A percentile compares a stretch with the other conserved stretches of the same genome.
These are phyloP conservation scores for Castor canadensis DNA, from an alignment of 2,113 vertebrate genomes.

Conservation along the genomic window DNA sequence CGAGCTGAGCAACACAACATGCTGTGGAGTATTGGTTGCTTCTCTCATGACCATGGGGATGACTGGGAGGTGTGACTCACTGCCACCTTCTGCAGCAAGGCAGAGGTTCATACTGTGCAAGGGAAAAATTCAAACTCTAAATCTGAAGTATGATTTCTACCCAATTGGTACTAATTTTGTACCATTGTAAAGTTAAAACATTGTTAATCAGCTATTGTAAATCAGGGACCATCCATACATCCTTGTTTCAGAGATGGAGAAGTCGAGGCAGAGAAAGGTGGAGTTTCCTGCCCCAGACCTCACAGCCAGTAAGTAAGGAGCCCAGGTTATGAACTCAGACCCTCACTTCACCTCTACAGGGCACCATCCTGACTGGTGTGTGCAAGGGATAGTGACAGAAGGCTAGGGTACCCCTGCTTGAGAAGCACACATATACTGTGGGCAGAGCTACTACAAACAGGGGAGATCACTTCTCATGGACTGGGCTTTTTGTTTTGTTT, in stretches of 20 bases:
- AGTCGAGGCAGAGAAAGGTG: neutral
- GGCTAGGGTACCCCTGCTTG: too few species aligned
- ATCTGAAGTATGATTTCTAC: neutral
- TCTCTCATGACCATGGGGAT: neutral
- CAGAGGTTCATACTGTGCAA: neutral
- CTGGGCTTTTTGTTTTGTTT: too few species aligned
- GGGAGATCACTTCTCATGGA: neutral
- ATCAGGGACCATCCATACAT: neutral
- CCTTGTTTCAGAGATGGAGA: neutral
- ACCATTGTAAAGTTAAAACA: neutral
- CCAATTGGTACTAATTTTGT: neutral
- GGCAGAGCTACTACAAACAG: neutral
- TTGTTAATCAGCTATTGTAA: too few species aligned
- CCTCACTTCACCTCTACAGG: fast-evolving
- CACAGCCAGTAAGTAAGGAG: neutral
- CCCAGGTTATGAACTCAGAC: too few species aligned
- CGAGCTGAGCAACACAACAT: neutral
- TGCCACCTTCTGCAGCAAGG: too few species aligned
- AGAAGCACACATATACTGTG: neutral
- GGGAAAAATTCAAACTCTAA: neutral
- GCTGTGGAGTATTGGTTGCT: fast-evolving
- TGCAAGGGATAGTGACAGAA: neutral
- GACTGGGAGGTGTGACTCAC: neutral
- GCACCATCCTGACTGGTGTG: fast-evolving
- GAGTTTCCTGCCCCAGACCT: neutral